phyloP scores from a whole-genome alignment of 2,797 vertebrate species.

The Moxostoma hubbsi region DNA sequence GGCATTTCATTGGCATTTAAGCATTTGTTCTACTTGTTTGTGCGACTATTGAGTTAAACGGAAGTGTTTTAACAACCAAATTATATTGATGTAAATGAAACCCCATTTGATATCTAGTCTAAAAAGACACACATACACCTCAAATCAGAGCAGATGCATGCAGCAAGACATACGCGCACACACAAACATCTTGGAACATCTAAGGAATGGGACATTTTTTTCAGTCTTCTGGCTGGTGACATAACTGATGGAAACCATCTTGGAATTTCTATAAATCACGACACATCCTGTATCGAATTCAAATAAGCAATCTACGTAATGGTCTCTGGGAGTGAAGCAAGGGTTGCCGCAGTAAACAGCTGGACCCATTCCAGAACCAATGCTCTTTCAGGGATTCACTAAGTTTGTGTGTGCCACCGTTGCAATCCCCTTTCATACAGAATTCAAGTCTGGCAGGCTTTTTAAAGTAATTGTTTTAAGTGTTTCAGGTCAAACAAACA shows the following conservation, averaged over 20 bases:
- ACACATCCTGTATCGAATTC: conserved; percentile 18
- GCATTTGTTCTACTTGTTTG: conserved; percentile 18
- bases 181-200: conserved; percentile 53
- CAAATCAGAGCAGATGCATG: conserved; percentile 50
- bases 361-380: conserved; percentile 42
- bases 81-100: conserved; percentile 11
- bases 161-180: conserved; percentile 56
- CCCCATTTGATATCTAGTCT: conserved; percentile 12
- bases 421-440: conserved; percentile 59
- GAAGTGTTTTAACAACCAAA: not conserved
- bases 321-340: conserved; percentile 21
- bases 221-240: conserved; percentile 78
- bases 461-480: conserved; percentile 62
- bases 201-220: conserved; percentile 64
- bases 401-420: no score
- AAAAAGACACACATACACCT: no score
- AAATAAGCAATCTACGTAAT: conserved; percentile 12
- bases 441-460: conserved; percentile 83
- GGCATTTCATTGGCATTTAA: conserved; percentile 29
- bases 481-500: conserved; percentile 73
- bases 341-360: conserved; percentile 43
- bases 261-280: conserved; percentile 16
- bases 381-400: conserved; percentile 10
- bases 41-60: not conserved
- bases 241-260: not conserved